Evolutionary conservation across 2,113 vertebrate genomes (phyloP).

Genomic region (Corynorhinus townsendii): DNA sequence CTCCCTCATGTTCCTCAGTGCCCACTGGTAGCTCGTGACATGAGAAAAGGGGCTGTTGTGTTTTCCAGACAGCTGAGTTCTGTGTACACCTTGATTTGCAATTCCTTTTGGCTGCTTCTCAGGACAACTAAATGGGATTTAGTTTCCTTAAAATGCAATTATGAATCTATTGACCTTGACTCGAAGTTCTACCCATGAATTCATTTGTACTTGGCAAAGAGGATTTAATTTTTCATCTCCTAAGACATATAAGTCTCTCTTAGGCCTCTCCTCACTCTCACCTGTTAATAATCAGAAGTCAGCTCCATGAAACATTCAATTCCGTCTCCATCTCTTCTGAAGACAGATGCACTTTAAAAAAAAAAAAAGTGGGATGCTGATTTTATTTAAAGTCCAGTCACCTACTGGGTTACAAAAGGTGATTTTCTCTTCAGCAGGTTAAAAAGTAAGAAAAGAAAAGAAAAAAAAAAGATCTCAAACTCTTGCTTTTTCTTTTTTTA

Average conservation of each 20-base stretch:
- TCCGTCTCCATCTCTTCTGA: not conserved
- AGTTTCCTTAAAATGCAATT: conserved; percentile 7
- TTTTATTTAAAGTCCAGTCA: conserved; percentile 50
- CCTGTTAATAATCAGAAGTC: conserved; percentile 37
- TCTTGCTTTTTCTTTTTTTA: not conserved
- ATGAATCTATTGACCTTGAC: conserved; percentile 10
- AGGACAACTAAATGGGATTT: not conserved
- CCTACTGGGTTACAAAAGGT: not conserved
- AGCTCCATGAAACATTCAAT: not conserved
- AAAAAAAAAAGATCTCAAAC: not conserved
- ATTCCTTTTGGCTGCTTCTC: not conserved
- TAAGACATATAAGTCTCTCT: not conserved
- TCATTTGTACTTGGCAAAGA: conserved; percentile 41
- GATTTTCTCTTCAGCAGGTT: conserved; percentile 28
- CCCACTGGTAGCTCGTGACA: not conserved
- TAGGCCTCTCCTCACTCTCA: not conserved
- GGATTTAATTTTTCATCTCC: conserved; percentile 28
- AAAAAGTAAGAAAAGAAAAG: not conserved
- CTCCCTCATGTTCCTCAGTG: not conserved
- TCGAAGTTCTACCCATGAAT: not conserved
- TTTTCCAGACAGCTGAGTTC: not conserved
- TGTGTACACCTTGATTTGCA: not conserved
- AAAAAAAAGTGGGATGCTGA: not conserved
- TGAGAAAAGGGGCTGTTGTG: not conserved
- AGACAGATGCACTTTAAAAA: conserved; percentile 23